phyloP scores from a whole-genome alignment of 2,113 vertebrate species.

The Pelusios castaneus region DNA sequence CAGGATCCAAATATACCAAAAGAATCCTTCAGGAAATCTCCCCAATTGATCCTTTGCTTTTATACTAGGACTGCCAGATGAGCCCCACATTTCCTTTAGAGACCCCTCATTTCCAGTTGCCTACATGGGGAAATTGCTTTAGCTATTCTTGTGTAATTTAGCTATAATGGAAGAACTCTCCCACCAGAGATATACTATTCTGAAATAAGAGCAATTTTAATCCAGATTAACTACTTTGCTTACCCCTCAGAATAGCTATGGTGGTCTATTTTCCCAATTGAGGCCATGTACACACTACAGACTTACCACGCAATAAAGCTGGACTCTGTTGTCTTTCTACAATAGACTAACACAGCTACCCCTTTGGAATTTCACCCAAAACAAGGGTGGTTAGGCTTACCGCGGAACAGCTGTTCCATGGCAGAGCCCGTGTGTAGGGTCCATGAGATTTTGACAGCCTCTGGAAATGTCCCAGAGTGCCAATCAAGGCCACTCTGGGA shows the following conservation, averaged over 20 bases:
- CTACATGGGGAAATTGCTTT: background rate
- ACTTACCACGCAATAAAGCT: too few relatives aligned
- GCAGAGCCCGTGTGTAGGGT: too few relatives aligned
- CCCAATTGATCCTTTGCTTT: conserved; percentile 1
- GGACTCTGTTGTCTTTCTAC: too few relatives aligned
- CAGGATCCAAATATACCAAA: background rate
- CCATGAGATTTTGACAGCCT: too few relatives aligned
- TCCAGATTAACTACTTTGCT: background rate
- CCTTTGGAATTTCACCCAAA: too few relatives aligned
- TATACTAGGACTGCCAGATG: background rate
- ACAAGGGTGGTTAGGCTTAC: too few relatives aligned
- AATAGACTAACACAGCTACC: too few relatives aligned
- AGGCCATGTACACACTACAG: too few relatives aligned
- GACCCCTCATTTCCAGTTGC: background rate
- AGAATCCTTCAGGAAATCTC: conserved; percentile 9
- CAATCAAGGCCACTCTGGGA: too few relatives aligned
- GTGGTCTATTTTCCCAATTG: background rate
- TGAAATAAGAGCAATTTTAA: background rate
- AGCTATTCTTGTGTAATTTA: background rate
- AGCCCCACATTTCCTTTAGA: conserved; percentile 24
- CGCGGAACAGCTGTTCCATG: too few relatives aligned
- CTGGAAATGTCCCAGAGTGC: too few relatives aligned
- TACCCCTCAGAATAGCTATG: background rate
- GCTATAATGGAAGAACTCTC: background rate
- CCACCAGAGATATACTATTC: background rate